A percentile compares a stretch with the other conserved stretches of the same genome.
These are phyloP conservation scores for Macrobrachium rosenbergii DNA, from an alignment of 1,140 invertebrate genomes.

Conservation along the genomic window DNA sequence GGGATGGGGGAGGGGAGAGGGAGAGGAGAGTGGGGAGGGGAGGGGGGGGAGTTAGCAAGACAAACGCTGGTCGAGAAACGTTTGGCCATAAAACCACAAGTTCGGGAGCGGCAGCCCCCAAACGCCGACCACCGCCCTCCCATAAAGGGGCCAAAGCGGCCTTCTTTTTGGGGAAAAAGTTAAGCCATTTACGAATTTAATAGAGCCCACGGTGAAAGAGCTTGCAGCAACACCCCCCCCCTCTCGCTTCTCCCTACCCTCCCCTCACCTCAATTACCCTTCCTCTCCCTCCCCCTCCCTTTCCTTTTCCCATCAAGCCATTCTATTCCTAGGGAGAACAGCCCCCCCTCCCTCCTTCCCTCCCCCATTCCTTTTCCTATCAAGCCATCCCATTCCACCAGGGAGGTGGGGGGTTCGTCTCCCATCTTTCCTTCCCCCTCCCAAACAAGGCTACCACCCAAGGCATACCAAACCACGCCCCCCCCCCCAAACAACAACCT, in stretches of 20 bases:
- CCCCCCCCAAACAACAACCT: too few species aligned
- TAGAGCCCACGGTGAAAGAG: constrained; percentile 5
- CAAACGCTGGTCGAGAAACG: constrained; percentile 2
- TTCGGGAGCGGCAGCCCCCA: neutral
- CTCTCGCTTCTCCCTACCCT: neutral
- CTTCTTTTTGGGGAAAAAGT: constrained; percentile 3
- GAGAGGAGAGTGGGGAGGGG: neutral
- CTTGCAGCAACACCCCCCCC: neutral
- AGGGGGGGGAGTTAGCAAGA: neutral
- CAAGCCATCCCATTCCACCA: too few species aligned
- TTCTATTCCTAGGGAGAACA: too few species aligned
- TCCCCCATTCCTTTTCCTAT: too few species aligned
- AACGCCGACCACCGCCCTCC: neutral
- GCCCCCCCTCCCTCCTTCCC: neutral
- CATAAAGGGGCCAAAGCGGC: neutral
- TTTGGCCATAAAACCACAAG: neutral
- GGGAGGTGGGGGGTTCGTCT: too few species aligned
- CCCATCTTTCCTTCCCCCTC: too few species aligned
- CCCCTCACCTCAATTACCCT: neutral
- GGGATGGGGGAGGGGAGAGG: neutral
- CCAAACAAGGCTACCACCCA: too few species aligned
- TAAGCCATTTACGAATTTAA: constrained; percentile 30
- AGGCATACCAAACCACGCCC: too few species aligned
- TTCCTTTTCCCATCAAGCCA: neutral
- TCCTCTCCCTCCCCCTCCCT: neutral